Evolutionary conservation across 2,888 invertebrate genomes (phyloP).

Genomic region (Bugula neritina): DNA sequence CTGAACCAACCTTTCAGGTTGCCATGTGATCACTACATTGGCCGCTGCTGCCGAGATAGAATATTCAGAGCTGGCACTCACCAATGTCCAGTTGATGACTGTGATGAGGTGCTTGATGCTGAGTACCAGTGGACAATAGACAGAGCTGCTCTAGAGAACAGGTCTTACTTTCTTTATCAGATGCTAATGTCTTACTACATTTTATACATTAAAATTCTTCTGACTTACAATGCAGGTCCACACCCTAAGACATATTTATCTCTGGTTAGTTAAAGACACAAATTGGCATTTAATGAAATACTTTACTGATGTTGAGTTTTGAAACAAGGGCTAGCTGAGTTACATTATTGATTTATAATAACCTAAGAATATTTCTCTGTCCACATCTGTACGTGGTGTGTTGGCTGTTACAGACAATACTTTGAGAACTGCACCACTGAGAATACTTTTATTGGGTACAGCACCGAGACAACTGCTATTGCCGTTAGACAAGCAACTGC

Average conservation of each 20-base stretch:
- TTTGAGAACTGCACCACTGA: neutral
- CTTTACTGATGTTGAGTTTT: too few species aligned
- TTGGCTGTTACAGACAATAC: neutral
- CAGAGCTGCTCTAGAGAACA: neutral
- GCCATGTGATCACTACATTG: slow-evolving; percentile 8
- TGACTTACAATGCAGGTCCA: too few species aligned
- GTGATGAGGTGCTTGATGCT: neutral
- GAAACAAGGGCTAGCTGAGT: too few species aligned
- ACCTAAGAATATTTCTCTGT: too few species aligned
- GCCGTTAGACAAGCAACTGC: neutral
- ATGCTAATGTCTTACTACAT: too few species aligned
- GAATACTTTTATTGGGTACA: slow-evolving; percentile 9
- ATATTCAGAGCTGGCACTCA: neutral
- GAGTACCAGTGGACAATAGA: slow-evolving; percentile 3
- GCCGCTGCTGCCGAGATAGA: slow-evolving; percentile 5
- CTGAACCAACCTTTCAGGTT: neutral
- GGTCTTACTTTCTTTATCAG: too few species aligned
- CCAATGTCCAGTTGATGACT: neutral
- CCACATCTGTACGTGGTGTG: too few species aligned
- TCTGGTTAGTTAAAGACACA: too few species aligned
- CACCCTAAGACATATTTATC: too few species aligned
- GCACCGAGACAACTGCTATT: slow-evolving; percentile 7
- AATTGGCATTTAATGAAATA: too few species aligned
- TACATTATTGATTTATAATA: too few species aligned
- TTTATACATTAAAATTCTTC: too few species aligned